Evolutionary conservation across 1,140 invertebrate species (phyloP).

Genomic region (Diachasmimorpha longicaudata): DNA sequence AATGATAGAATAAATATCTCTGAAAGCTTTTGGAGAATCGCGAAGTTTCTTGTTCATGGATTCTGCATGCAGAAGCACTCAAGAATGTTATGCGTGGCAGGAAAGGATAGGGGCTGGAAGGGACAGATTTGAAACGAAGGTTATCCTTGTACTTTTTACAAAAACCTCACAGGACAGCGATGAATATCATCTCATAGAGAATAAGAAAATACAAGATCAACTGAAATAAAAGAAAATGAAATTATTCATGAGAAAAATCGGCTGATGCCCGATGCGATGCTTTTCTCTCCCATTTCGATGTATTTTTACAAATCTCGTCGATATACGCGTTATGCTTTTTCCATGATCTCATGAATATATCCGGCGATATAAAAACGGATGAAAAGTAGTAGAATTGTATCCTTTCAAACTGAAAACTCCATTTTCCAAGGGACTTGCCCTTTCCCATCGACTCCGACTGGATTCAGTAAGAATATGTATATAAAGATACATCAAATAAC

Average conservation of each 20-base stretch:
- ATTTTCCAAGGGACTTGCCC: neutral
- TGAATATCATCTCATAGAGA: neutral
- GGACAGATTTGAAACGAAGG: neutral
- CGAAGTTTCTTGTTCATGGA: slow-evolving; percentile 14
- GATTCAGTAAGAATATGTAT: neutral
- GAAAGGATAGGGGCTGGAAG: neutral
- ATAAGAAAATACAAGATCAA: neutral
- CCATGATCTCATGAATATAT: slow-evolving; percentile 2
- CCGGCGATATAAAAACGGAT: neutral
- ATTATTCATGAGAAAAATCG: neutral
- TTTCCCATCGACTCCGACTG: neutral
- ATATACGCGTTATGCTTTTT: slow-evolving; percentile 4
- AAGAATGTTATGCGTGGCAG: neutral
- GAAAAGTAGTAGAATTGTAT: neutral
- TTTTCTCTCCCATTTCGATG: neutral
- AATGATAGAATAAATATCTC: slow-evolving; percentile 25
- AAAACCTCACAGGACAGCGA: neutral
- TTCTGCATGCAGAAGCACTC: neutral
- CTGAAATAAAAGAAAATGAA: neutral
- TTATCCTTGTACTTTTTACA: neutral
- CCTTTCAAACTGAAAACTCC: slow-evolving; percentile 3
- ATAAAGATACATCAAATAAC: neutral
- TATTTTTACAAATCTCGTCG: slow-evolving; percentile 2
- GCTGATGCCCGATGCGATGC: neutral
- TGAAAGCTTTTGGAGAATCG: slow-evolving; percentile 16